Conservation (phyloP, 2,797 vertebrate species). For the Margarornis squamiger region DNA sequence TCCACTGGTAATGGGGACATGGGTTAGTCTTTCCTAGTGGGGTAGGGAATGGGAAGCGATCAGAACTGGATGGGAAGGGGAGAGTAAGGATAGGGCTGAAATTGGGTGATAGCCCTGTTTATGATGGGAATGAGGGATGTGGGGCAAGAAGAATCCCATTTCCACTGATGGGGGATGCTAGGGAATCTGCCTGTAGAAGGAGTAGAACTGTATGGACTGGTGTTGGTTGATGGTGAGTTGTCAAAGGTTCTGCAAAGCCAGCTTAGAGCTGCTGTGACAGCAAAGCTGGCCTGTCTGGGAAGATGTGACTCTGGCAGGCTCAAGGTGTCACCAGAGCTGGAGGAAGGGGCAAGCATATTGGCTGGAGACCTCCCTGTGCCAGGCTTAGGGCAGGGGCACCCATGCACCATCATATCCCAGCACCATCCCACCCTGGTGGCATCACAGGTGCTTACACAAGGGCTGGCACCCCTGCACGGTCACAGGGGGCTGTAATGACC, state of each 20-base stretch:
- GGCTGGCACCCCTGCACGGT: rapidly evolving
- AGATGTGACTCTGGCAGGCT: rapidly evolving
- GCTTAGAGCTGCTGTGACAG: not conserved
- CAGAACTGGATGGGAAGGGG: not conserved
- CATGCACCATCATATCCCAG: rapidly evolving
- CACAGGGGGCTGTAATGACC: not conserved
- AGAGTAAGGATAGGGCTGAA: not conserved
- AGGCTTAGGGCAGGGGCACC: not conserved
- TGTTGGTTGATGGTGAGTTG: not conserved
- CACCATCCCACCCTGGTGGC: rapidly evolving
- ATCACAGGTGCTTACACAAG: rapidly evolving
- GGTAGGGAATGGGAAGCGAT: not conserved
- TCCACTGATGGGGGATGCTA: not conserved
- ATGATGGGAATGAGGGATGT: not conserved
- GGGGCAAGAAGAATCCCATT: not conserved
- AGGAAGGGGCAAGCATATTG: rapidly evolving
- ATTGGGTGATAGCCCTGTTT: not conserved
- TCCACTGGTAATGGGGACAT: not conserved
- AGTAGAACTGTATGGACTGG: not conserved
- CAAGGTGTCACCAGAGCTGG: not conserved
- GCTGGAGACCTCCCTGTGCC: not conserved
- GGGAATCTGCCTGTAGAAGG: not conserved
- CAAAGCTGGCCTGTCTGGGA: not conserved
- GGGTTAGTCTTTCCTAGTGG: not conserved
- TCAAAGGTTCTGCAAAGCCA: not conserved